Conservation (phyloP, 2,113 vertebrate species). For the Taurulus bubalis region DNA sequence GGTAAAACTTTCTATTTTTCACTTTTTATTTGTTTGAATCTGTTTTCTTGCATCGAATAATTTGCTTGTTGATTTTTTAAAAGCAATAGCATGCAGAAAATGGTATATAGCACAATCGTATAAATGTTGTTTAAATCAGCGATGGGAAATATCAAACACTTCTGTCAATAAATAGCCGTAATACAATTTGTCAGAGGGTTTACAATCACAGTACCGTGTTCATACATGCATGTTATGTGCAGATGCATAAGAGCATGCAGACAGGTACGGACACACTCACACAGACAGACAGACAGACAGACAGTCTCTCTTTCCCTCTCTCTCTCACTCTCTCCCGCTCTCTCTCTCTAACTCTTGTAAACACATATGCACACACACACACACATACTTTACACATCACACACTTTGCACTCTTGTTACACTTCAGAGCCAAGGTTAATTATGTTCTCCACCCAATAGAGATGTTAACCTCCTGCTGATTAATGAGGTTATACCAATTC, state of each 20-base stretch:
- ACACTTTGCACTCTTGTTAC: constrained; percentile 53
- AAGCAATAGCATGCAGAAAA: constrained; percentile 99
- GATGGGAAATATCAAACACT: constrained; percentile 84
- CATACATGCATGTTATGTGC: constrained; percentile 67
- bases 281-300: constrained; percentile 37
- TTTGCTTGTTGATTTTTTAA: constrained; percentile 84
- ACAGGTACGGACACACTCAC: constrained; percentile 58
- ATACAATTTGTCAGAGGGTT: constrained; percentile 75
- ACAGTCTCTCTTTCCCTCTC: constrained; percentile 29
- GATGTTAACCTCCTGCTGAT: constrained; percentile 56
- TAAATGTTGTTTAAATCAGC: constrained; percentile 79
- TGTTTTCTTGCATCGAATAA: constrained; percentile 84
- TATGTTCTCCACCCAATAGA: constrained; percentile 58
- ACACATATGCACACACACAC: constrained; percentile 15
- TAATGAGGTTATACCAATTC: constrained; percentile 56
- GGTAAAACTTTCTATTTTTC: constrained; percentile 75
- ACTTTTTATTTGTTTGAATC: constrained; percentile 75
- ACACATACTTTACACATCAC: constrained; percentile 14
- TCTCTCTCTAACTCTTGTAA: constrained; percentile 32
- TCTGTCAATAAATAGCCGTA: constrained; percentile 79
- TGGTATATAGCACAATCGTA: constrained; percentile 93
- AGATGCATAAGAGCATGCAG: constrained; percentile 70
- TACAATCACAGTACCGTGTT: constrained; percentile 73
- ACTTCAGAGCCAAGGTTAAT: constrained; percentile 68
- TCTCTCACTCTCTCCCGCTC: constrained; percentile 17